These are phyloP conservation scores for Alectura lathami DNA, from an alignment of 2,113 vertebrate genomes.

Conservation along the genomic window DNA sequence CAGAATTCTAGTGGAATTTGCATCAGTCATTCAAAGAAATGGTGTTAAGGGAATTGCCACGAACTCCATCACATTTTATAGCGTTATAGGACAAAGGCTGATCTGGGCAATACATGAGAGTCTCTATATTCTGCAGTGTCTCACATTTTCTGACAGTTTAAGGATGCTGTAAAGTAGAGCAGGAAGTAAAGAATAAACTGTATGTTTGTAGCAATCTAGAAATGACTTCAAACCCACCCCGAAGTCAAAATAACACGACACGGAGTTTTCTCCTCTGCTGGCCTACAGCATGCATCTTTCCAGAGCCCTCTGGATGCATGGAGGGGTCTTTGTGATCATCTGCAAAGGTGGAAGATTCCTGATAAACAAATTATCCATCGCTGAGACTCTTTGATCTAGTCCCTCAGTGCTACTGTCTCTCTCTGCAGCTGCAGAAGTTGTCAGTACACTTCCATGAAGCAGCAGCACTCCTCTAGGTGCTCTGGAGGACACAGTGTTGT, in stretches of 20 bases:
- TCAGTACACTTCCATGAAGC: fast-evolving
- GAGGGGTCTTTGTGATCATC: background rate
- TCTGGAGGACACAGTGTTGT: background rate
- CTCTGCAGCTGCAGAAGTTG: background rate
- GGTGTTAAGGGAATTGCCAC: background rate
- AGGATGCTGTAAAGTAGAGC: background rate
- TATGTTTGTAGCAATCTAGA: background rate
- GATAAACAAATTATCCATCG: background rate
- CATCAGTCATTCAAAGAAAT: background rate
- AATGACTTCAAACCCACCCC: background rate
- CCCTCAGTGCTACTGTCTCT: background rate
- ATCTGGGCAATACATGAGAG: background rate
- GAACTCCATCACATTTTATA: background rate
- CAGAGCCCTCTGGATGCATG: background rate
- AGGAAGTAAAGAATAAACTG: slow-evolving; percentile 15
- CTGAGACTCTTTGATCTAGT: background rate
- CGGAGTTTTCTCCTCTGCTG: background rate
- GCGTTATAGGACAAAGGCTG: background rate
- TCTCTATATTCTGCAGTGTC: background rate
- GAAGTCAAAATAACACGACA: background rate
- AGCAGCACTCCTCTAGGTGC: background rate
- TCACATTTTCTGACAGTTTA: background rate
- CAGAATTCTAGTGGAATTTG: background rate
- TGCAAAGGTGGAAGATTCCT: background rate
- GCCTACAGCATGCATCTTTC: background rate